Base-by-base conservation (phyloP, 1,140 invertebrate genomes). In the Leptinotarsa lineolata region DNA sequence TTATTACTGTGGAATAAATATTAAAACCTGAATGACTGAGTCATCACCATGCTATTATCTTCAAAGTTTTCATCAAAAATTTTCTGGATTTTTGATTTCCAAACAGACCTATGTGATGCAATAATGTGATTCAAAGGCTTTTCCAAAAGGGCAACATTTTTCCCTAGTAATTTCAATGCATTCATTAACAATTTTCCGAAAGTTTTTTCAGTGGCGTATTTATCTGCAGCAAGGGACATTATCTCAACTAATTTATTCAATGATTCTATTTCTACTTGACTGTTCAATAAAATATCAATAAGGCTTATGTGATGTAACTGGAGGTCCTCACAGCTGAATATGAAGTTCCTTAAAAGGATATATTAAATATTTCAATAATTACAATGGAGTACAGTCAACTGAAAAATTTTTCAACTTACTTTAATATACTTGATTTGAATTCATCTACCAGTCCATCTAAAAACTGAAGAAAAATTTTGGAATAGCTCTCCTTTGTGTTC, bases 131-230 rank as follows among this genome's bases (percentile, higher is more conserved):
- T 76, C 70, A 78, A 18, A 8, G 72, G 73, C 68, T 76, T 66
- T 74, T 78, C 77, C 11, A 74, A 44, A 20, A 11, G 12, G 3
- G 18, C 1, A 15, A 73, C n/a, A 54, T 70, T 8, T 48, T 70
- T 73, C 24, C 76, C 72, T 20, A 77, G 46, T 21, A 61, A 64
- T 13, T 73, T 70, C 0, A 78, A 68, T 16, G 72, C 24, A 44
- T 69, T 78, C 46, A 73, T 72, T 18, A 78, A 70, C n/a, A 78
- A 64, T 63, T 78, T 78, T 58, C 75, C 75, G 75, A 74, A 78
- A n/a, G 46, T 46, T 68, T 78, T 78, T 45, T 78, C 72, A 2
- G n/a, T 70, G 21, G 5, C 21, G 64, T 73, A 77, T 20, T 72
- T 72, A 30, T 66, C 54, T 61, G 58, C 73, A 13, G 48, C n/a